Conservation (phyloP, 1,140 invertebrate species). For the Lycorma delicatula region DNA sequence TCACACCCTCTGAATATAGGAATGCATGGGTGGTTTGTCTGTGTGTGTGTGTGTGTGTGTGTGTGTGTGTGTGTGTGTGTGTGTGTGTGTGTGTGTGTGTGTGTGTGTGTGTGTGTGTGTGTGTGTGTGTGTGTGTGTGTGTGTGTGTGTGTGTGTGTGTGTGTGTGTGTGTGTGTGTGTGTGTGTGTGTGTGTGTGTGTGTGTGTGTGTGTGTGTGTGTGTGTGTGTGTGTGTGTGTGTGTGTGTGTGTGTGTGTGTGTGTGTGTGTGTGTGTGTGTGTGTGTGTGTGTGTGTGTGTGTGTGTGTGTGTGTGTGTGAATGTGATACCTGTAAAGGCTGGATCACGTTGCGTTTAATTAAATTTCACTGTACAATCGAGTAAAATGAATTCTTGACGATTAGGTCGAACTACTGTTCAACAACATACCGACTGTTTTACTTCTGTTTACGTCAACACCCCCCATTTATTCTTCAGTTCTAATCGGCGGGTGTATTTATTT, state of each 20-base stretch:
- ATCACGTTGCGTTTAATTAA: too few species aligned
- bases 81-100: constrained; percentile 33
- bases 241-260: neutral
- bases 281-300: neutral
- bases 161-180: constrained; percentile 33
- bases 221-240: constrained; percentile 9
- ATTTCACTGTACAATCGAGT: too few species aligned
- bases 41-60: constrained; percentile 30
- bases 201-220: constrained; percentile 30
- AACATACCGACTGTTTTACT: too few species aligned
- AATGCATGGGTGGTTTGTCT: too few species aligned
- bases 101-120: constrained; percentile 30
- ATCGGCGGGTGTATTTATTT: too few species aligned
- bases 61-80: constrained; percentile 34
- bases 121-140: constrained; percentile 29
- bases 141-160: constrained; percentile 34
- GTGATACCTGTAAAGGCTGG: too few species aligned
- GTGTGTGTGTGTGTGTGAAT: neutral
- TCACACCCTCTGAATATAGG: too few species aligned
- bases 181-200: constrained; percentile 31
- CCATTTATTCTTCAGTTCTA: too few species aligned
- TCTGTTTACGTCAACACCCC: too few species aligned
- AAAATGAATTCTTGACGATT: too few species aligned
- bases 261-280: neutral
- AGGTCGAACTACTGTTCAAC: too few species aligned